These are phyloP conservation scores for Lucilia cuprina DNA, from an alignment of 1,140 invertebrate species.

Conservation along the genomic window DNA sequence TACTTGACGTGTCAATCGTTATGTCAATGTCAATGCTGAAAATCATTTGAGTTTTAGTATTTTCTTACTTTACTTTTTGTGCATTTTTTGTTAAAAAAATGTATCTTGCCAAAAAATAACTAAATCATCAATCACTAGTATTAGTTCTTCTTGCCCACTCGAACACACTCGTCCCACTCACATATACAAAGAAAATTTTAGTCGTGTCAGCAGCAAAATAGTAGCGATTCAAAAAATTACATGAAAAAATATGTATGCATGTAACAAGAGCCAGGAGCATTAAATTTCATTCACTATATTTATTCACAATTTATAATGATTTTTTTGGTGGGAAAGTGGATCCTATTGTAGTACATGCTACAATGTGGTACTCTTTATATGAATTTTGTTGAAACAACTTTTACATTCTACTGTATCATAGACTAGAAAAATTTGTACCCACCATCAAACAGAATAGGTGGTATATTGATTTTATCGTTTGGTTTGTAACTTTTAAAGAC, in stretches of 20 bases:
- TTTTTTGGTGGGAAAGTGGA: too few relatives aligned
- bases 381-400: too few relatives aligned
- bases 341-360: too few relatives aligned
- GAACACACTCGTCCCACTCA: not conserved
- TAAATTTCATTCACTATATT: too few relatives aligned
- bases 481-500: too few relatives aligned
- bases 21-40: slow-evolving; percentile 24
- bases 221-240: not conserved
- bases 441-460: too few relatives aligned
- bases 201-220: not conserved
- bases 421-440: too few relatives aligned
- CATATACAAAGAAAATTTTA: not conserved
- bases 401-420: too few relatives aligned
- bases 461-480: too few relatives aligned
- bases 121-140: slow-evolving; percentile 18
- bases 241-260: not conserved
- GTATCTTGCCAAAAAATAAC: not conserved
- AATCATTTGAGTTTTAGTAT: slow-evolving; percentile 14
- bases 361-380: too few relatives aligned
- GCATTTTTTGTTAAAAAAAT: not conserved
- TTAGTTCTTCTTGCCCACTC: not conserved
- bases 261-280: too few relatives aligned
- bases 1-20: slow-evolving; percentile 29
- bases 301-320: too few relatives aligned
- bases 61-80: slow-evolving; percentile 2